Evolutionary conservation across 2,888 invertebrate genomes (phyloP), one percentile per base, ranked within the genome.

Genomic region (Callyntrura sp.): DNA sequence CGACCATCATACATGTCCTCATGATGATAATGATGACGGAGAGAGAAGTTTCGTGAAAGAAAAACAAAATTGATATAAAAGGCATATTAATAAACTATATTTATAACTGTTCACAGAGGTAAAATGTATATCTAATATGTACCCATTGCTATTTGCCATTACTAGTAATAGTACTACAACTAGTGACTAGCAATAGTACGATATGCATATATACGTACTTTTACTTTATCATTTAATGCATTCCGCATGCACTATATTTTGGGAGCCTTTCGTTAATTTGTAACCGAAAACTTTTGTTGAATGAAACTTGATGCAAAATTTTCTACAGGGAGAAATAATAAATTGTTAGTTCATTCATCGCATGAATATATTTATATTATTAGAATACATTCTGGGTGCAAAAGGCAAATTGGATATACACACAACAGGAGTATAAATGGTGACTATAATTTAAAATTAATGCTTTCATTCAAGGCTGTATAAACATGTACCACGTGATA

Each of bases 291-390:
- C 84, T 84, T 65, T 83, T 81, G 81, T 20, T 60, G 81, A 60
- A 25, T 65, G 82, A 83, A 83, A 83, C 60, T 79, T 79, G 79
- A 79, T 57, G 79, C 79, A 57, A 51, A 76, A 76, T 51, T 76
- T 76, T 76, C 51, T 76, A 51, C 57, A 57, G 60, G 79, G 57
- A 35, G 48, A 60, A 79, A 79, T 79, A 51, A 76, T 76, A 76
- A 76, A 51, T 76, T 76, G 51, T 76, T 76, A 48, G 76, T 76
- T 70, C 68, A 35, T 35, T 51, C 51, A 70, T 70, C 68, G 68
- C 68, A 43, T 17, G 17, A 35, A 43, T 20, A 43, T 20, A 4
- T 43, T 35, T 70, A 35, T 62, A 23, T 17, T 43, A 70, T 70
- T 43, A 70, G 17, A 17, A 70, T 35, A 70, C 43, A 35, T 35